phyloP scores from a whole-genome alignment of 2,113 vertebrate genomes.

The Seriola aureovittata region DNA sequence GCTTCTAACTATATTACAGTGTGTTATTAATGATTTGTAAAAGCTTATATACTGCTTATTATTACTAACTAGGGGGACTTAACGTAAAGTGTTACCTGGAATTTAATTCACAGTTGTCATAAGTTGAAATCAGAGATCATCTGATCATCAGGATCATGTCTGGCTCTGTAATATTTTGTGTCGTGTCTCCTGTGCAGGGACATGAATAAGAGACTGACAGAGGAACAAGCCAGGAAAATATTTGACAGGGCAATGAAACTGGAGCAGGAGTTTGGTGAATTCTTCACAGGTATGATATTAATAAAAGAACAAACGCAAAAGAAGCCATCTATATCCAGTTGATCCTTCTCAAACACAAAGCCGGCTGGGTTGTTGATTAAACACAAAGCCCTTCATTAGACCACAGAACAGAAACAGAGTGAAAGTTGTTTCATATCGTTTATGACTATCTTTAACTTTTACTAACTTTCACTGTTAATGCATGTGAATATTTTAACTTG shows the following conservation, averaged over 20 bases:
- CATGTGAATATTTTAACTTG: neutral
- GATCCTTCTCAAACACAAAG: neutral
- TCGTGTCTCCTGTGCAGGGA: slow-evolving; percentile 84
- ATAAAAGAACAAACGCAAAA: neutral
- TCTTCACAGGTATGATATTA: slow-evolving; percentile 93
- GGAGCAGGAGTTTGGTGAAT: slow-evolving; percentile 99
- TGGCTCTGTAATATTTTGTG: neutral
- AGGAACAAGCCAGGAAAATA: slow-evolving; percentile 97
- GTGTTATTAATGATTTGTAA: neutral
- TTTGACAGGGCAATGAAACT: slow-evolving; percentile 95
- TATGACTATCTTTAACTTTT: neutral
- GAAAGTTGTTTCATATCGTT: neutral
- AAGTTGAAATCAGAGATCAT: too few species aligned
- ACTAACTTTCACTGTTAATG: neutral
- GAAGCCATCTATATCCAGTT: neutral
- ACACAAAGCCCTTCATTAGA: neutral
- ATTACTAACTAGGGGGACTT: neutral
- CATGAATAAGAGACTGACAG: slow-evolving; percentile 97
- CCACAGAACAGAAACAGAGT: neutral
- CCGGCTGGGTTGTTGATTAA: neutral
- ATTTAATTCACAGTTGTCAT: too few species aligned
- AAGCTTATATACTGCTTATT: neutral
- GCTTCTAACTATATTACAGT: neutral
- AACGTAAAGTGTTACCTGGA: neutral
- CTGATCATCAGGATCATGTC: neutral